Evolutionary conservation across 2,797 vertebrate species (phyloP).

Genomic region (Cyprinodon diabolis): DNA sequence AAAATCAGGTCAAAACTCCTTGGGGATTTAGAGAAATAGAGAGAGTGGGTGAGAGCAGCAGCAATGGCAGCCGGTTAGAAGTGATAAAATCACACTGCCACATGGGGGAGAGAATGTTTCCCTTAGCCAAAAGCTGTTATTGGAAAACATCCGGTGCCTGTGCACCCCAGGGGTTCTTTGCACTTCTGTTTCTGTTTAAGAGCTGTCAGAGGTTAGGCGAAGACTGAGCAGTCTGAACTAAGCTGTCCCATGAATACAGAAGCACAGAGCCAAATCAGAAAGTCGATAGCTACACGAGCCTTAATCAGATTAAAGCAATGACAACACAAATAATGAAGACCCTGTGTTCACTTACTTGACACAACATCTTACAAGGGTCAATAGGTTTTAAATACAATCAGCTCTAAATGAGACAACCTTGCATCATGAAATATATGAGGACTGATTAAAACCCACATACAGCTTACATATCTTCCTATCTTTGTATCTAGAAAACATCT

Average conservation of each 20-base stretch:
- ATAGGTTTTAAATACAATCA: slow-evolving; percentile 13
- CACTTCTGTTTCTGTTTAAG: slow-evolving; percentile 61
- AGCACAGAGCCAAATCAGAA: slow-evolving; percentile 25
- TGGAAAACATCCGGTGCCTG: slow-evolving; percentile 71
- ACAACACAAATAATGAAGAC: slow-evolving; percentile 27
- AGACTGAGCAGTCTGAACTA: slow-evolving; percentile 34
- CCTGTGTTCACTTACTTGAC: slow-evolving; percentile 19
- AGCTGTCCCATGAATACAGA: slow-evolving; percentile 19
- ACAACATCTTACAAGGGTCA: slow-evolving; percentile 11
- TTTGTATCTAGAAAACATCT: background rate
- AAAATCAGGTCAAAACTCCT: slow-evolving; percentile 70
- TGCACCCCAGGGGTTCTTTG: slow-evolving; percentile 51
- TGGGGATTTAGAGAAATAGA: slow-evolving; percentile 50
- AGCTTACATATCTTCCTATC: background rate
- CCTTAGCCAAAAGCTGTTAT: slow-evolving; percentile 69
- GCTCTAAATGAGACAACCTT: slow-evolving; percentile 7
- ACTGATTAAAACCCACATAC: slow-evolving; percentile 12
- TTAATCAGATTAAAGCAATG: slow-evolving; percentile 49
- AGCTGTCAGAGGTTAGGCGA: slow-evolving; percentile 55
- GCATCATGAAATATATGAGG: slow-evolving; percentile 1
- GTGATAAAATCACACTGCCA: slow-evolving; percentile 69
- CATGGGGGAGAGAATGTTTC: slow-evolving; percentile 62
- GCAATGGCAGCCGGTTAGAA: slow-evolving; percentile 61
- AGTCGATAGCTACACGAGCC: slow-evolving; percentile 22
- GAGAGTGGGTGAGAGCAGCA: slow-evolving; percentile 33